Evolutionary conservation across 1,140 invertebrate species (phyloP), one percentile per base, ranked within the genome.

Genomic region (Ceratitis capitata): DNA sequence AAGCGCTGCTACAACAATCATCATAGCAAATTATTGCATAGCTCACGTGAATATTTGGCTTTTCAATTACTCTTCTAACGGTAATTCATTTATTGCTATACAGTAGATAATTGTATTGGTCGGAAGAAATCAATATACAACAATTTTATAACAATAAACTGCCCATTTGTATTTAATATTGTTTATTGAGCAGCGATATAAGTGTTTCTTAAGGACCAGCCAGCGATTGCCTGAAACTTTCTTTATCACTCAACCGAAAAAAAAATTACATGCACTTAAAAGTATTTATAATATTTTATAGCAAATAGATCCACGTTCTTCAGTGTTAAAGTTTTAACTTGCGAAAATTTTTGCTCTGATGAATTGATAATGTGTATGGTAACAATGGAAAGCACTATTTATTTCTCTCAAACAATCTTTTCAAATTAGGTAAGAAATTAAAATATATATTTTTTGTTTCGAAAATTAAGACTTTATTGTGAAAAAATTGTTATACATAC

Each of bases 51-150:
- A 45, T n/a, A 26, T 78, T 78, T 78, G 42, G 23, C n/a, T 78
- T 47, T 78, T 47, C 69, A 45, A 78, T 47, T 78, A 78, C 69
- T 45, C n/a, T n/a, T n/a, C 42, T 1, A 78, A 78, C 35, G 42
- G 35, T 78, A 78, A 45, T 78, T 45, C 39, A 78, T 47, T 78
- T 47, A 78, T 78, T 78, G 69, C 45, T n/a, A 39, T 23, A 7
- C 19, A 78, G 69, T 3, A n/a, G n/a, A n/a, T n/a, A 78, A 47
- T 42, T 47, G 10, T 47, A 14, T 26, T 78, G 16, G 32, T 7
- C 16, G 32, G 29, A 2, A 64, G 35, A 69, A 39, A 19, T 69
- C 0, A 12, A 19, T 14, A 69, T n/a, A n/a, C n/a, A 69, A 69
- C 32, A 39, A 35, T 29, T 35, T 69, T 3, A 16, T n/a, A n/a